Base-by-base conservation (phyloP, 2,888 invertebrate genomes). In the Holacanthella duospinosa region DNA sequence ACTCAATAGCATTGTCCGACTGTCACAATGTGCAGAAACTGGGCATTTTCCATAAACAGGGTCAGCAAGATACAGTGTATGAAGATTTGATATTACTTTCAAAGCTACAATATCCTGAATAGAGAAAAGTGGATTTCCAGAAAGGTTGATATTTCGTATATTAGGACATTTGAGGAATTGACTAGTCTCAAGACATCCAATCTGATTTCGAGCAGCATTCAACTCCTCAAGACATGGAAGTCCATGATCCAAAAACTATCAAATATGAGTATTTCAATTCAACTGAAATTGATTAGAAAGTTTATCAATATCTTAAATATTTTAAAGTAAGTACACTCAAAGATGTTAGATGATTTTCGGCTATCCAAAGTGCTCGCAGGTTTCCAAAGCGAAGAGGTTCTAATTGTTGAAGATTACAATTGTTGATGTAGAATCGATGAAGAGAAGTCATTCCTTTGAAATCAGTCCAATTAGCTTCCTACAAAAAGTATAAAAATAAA, bases 31-130 rank as follows among this genome's bases (percentile, higher is more conserved):
- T 19, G 69, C 64, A 1, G 68, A 63, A 2, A 73, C 67, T 2
- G 73, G 73, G 59, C 73, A 73, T 62, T 67, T 68, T 12, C 73
- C 73, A 63, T 70, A 69, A 59, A 68, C 55, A 16, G 70, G 66
- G 53, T 70, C 70, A 1, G 65, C 58, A 12, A 73, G 55, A 29
- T 61, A 58, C 9, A 73, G 60, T 1, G 61, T 60, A 21, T 60
- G 61, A 16, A 71, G 43, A 44, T 59, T 66, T 21, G 64, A 43
- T n/a, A 70, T 63, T 1, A 67, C 66, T 61, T 70, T 71, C 2
- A 66, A 44, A 28, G 69, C 68, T 26, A 64, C 55, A 4, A 73
- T 60, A 58, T 73, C 72, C 55, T 71, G 68, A 43, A 70, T 59
- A 1, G 69, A 67, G 59, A 70, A 69, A 9, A 73, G 62, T 29